Percentiles rank a stretch among this genome's conserved stretches.
Evolutionary conservation across 2,888 invertebrate genomes (phyloP).

Genomic region (Acanthococcus lagerstroemiae): DNA sequence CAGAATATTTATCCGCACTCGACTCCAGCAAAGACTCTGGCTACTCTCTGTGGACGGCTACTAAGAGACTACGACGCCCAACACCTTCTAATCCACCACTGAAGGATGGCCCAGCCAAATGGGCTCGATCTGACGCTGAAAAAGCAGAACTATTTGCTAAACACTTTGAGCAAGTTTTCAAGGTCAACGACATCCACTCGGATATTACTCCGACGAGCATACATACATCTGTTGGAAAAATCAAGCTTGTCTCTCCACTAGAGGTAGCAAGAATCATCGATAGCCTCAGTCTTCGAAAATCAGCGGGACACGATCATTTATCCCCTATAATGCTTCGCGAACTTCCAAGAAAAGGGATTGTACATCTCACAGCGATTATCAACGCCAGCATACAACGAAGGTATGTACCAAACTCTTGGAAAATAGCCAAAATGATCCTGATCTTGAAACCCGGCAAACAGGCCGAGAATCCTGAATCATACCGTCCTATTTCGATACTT

Average conservation of each 20-base stretch:
- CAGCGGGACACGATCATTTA: conserved; percentile 1
- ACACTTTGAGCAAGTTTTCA: conserved; percentile 1
- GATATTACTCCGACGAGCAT: not conserved
- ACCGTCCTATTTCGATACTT: conserved; percentile 4
- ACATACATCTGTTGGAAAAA: not conserved
- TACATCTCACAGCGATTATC: conserved; percentile 1
- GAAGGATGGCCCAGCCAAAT: not conserved
- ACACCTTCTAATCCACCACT: not conserved
- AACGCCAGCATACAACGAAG: not conserved
- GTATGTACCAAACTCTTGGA: conserved; percentile 5
- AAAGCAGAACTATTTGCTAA: conserved; percentile 13
- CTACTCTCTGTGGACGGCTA: conserved; percentile 4
- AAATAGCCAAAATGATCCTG: conserved; percentile 1
- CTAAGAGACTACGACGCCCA: not conserved
- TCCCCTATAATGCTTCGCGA: not conserved
- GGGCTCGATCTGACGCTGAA: conserved; percentile 7
- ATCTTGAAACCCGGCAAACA: conserved; percentile 9
- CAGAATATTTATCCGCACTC: not conserved
- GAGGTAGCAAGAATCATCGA: not conserved
- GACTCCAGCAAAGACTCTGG: not conserved
- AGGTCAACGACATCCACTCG: not conserved
- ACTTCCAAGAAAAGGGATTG: conserved; percentile 1
- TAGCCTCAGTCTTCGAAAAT: not conserved
- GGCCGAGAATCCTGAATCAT: not conserved
- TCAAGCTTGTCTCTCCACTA: not conserved